Evolutionary conservation across 2,113 vertebrate species (phyloP).

Genomic region (Myrmophylax atrothorax): DNA sequence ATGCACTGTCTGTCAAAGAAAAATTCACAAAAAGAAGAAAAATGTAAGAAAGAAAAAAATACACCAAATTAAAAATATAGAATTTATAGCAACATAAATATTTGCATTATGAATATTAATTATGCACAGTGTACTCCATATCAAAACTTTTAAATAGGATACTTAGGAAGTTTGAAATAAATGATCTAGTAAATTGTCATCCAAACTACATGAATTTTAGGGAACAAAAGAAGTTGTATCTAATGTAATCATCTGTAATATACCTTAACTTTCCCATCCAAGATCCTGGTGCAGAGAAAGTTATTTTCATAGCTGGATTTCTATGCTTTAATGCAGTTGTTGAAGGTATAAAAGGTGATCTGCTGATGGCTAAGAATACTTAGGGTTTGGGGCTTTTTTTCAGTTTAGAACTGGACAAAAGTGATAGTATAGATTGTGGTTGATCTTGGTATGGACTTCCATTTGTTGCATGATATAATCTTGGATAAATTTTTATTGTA

Average conservation of each 20-base stretch:
- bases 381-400: not conserved
- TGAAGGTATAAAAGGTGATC: not conserved
- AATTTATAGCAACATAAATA: not conserved
- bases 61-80: not conserved
- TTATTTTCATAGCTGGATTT: not conserved
- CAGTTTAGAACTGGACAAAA: not conserved
- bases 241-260: not conserved
- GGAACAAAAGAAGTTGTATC: too few relatives aligned
- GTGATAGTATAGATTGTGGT: not conserved
- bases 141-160: not conserved
- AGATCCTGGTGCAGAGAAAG: not conserved
- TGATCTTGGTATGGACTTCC: not conserved
- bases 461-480: not conserved
- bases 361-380: not conserved
- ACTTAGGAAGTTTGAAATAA: not conserved
- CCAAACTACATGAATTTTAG: not conserved
- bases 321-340: not conserved
- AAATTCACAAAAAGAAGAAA: not conserved
- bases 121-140: not conserved
- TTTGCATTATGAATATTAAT: not conserved
- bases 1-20: not conserved
- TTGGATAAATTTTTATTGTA: not conserved
- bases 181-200: not conserved
- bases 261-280: not conserved
- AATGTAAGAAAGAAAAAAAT: not conserved